Conservation (phyloP, 2,113 vertebrate genomes). For the Planiliza haematocheilus region DNA sequence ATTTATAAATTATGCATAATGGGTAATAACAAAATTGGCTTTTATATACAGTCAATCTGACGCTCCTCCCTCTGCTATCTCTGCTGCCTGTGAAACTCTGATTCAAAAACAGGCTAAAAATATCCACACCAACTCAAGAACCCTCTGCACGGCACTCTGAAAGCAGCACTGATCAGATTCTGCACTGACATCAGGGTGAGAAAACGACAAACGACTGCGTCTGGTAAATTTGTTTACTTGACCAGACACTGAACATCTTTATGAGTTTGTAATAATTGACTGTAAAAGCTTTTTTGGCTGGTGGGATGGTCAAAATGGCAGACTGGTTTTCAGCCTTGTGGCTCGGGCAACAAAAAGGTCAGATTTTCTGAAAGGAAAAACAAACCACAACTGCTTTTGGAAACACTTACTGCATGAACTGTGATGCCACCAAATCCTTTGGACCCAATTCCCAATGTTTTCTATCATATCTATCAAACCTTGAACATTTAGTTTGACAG, state of each 20-base stretch:
- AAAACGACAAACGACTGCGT: conserved; percentile 26
- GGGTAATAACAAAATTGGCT: too few relatives aligned
- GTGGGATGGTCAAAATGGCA: not conserved
- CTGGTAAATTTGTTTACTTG: not conserved
- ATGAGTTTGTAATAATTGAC: not conserved
- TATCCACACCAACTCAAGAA: conserved; percentile 37
- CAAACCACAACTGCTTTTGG: conserved; percentile 46
- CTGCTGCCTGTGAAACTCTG: conserved; percentile 41
- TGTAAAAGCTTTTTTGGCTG: conserved; percentile 9
- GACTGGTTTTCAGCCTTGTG: conserved; percentile 10
- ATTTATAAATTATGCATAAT: too few relatives aligned
- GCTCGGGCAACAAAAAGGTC: not conserved
- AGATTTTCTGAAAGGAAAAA: conserved; percentile 25
- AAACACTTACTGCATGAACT: conserved; percentile 26
- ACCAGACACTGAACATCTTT: not conserved
- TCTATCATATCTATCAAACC: not conserved
- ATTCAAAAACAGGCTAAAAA: conserved; percentile 62
- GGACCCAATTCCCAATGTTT: not conserved
- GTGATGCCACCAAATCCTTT: conserved; percentile 6
- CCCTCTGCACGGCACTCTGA: conserved; percentile 27
- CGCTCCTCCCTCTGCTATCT: conserved; percentile 21
- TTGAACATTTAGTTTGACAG: conserved; percentile 27
- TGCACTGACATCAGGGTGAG: conserved; percentile 36
- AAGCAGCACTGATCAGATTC: conserved; percentile 37
- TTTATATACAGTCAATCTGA: conserved; percentile 4